Evolutionary conservation across 1,140 invertebrate genomes (phyloP), one percentile per base, ranked within the genome.

Genomic region (Drosophila ananassae): DNA sequence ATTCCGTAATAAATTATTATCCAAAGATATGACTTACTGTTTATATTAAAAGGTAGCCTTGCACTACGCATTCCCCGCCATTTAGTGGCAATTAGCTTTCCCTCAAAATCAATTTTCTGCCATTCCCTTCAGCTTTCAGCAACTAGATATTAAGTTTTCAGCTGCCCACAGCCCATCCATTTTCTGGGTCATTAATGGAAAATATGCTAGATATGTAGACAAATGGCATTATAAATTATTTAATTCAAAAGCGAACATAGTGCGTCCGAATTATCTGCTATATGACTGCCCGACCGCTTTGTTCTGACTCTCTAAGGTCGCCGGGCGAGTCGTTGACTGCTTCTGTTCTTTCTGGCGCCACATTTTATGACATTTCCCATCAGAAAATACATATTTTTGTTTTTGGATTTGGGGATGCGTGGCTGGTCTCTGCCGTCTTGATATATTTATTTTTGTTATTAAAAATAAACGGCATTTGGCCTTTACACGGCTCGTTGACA

Each of bases 171-270:
- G 59, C 30, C 73, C 53, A 64, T 55, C 59, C 46, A 22, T 62
- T 85, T 85, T 85, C 66, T 85, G 69, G 82, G 78, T 87, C 78
- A 87, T 87, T 76, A 85, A 73, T 87, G 78, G 53, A 34, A 76
- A 63, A 78, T 79, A 87, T 87, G 78, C 71, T 69, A 66, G 69
- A 60, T 58, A 87, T 78, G 82, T 32, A 78, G 82, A 87, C 82
- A 87, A 82, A 85, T 85, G 74, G 82, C 82, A 59, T 57, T 59
- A 85, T 82, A 79, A 82, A 87, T 85, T 75, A 82, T 79, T 82
- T 82, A 76, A 87, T 85, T 82, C 77, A 12, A 64, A 44, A 76
- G 41, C 64, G 53, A 71, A 64, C 61, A 71, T 47, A 78, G 78
- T 61, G 69, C 58, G 56, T 37, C 58, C 74, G 59, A 68, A 87